Base-by-base conservation (phyloP, 2,888 invertebrate species). In the Acanthopleura granulata region DNA sequence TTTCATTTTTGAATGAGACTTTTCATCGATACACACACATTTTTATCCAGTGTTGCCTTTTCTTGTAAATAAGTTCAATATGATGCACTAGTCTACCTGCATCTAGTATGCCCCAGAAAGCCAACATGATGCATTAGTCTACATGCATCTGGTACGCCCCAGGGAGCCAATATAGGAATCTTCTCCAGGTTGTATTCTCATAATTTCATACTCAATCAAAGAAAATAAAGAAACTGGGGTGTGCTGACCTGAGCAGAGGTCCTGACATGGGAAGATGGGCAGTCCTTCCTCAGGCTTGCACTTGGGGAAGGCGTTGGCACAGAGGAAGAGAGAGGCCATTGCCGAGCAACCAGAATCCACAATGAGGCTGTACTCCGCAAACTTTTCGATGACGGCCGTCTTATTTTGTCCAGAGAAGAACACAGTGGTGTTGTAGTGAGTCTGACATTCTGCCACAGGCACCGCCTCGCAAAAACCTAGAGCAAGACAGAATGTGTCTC, bases 221-320 rank as follows among this genome's bases (percentile, higher is more conserved):
- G 9, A 40, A 40, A 40, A 3, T 40, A 40, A 40, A 3, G 9
- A 40, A 40, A 40, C 9, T 40, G 3, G 40, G 3, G 40, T 40
- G 40, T 22, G 3, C 57, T 57, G 6, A 66, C 66, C 66, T 1
- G 66, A 27, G 29, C 66, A 66, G 18, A 66, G 25, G 25, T 66
- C 66, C 66, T 27, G 22, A 25, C 66, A 66, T 6, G 66, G 66
- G 29, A 27, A 66, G 16, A 22, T 18, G 22, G 66, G 66, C 16
- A 66, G 25, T 6, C 66, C 66, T 18, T 22, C 29, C 25, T 6
- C 6, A 14, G 66, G 66, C 11, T 77, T 76, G 72, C 87, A 87
- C 49, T 79, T 74, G 3, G 85, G 85, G 73, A 87, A 86, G 74
- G 84, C 81, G 11, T 80, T 62, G 14, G 81, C 76, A 73, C 85